Conservation (phyloP, 2,797 vertebrate species). For the Channa striata region DNA sequence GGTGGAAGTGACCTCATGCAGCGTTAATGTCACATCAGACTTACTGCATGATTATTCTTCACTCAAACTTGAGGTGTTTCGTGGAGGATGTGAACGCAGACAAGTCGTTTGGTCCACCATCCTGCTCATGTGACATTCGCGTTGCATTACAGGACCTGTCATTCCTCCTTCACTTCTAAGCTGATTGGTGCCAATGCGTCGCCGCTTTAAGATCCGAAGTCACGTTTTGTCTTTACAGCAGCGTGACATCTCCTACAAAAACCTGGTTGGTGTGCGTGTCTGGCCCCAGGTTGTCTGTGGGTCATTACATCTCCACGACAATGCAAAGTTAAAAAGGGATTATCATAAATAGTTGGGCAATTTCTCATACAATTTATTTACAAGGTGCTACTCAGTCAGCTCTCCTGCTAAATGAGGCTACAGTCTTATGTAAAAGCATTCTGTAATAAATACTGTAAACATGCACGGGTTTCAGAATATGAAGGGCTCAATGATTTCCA, state of each 20-base stretch:
- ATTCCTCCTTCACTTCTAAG: not conserved
- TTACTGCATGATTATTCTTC: no score
- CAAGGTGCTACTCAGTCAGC: slow-evolving; percentile 58
- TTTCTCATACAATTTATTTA: slow-evolving; percentile 44
- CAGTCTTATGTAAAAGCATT: slow-evolving; percentile 43
- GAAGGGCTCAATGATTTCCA: slow-evolving; percentile 17
- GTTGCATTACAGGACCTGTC: not conserved
- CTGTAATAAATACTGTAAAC: slow-evolving; percentile 72
- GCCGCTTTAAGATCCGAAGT: not conserved
- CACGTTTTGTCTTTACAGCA: not conserved
- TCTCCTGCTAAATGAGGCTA: slow-evolving; percentile 42
- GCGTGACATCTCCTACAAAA: not conserved
- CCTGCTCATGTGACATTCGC: not conserved
- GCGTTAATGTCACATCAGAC: not conserved
- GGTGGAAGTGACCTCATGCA: not conserved
- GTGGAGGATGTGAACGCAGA: not conserved
- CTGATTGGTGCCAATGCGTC: slow-evolving; percentile 30
- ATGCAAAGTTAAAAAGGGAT: not conserved
- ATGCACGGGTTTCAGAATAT: slow-evolving; percentile 62
- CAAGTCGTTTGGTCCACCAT: not conserved
- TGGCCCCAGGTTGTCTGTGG: not conserved
- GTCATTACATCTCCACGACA: slow-evolving; percentile 8
- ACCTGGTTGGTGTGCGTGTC: not conserved
- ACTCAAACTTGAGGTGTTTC: not conserved
- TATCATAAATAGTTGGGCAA: not conserved